Evolutionary conservation across 2,113 vertebrate genomes (phyloP).

Genomic region (Plecturocebus donacophilus): DNA sequence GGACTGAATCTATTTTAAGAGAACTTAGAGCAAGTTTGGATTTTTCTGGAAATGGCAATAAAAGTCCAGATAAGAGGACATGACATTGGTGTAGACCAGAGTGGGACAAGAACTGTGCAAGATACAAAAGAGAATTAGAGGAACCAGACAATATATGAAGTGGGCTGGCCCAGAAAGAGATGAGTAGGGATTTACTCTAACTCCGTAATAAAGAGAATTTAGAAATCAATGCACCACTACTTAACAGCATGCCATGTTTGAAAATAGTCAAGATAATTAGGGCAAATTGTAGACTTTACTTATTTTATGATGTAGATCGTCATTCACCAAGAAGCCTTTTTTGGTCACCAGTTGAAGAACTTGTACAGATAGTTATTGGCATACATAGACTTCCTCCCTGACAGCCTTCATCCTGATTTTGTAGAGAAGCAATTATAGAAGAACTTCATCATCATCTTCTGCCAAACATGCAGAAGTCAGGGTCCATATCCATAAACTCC

Average conservation of each 20-base stretch:
- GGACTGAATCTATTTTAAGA: neutral
- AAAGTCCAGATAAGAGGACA: neutral
- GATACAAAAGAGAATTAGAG: too few relatives aligned
- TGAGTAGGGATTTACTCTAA: too few relatives aligned
- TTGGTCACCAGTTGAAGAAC: neutral
- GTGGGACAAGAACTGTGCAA: neutral
- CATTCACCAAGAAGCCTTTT: neutral
- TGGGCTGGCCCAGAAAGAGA: neutral
- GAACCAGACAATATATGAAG: too few relatives aligned
- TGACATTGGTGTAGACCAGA: rapidly evolving
- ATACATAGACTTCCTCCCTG: rapidly evolving
- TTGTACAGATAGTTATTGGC: rapidly evolving
- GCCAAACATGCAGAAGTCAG: neutral
- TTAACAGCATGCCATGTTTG: too few relatives aligned
- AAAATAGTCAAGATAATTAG: neutral
- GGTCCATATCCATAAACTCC: too few relatives aligned
- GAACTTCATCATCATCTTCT: neutral
- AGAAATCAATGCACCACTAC: rapidly evolving
- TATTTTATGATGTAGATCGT: neutral
- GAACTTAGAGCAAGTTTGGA: neutral
- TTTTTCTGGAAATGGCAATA: neutral
- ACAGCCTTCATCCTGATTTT: neutral
- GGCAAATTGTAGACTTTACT: neutral
- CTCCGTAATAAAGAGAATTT: neutral
- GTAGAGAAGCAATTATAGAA: neutral